Base-by-base conservation (phyloP, 2,113 vertebrate genomes). In the Sander vitreus region DNA sequence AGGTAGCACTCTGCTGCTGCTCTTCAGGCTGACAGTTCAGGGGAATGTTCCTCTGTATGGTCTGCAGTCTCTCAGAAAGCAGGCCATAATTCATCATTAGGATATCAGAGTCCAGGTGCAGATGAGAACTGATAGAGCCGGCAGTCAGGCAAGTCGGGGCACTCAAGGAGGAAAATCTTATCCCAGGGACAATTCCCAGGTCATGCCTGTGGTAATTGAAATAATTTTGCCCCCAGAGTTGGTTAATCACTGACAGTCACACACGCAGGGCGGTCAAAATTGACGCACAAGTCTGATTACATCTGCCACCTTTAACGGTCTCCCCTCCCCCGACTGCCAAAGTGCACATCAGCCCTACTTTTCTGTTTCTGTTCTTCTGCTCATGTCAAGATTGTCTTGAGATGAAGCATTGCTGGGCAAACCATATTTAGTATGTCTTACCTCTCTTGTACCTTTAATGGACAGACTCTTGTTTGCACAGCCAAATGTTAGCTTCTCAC, bases 61-160 rank as follows among this genome's bases (percentile, higher is more conserved):
- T 94, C 95, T 86, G 85, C 96, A 95, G 96, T 94, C 96, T 96
- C 95, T 96, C 95, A 94, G 93, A 96, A 95, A 87, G 96, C 95
- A 94, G 96, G 96, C 96, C 96, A 96, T 98, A 97, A 98, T 97
- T 98, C 97, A 98, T 99, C 96, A 96, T 99, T 99, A 97, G 97
- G 96, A 96, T 96, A 96, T 98, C 97, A 98, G 97, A 97, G 96
- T 98, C 97, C 96, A 97, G 97, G 96, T 97, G 95, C 94, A 97
- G 97, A 99, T 99, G 96, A 97, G 95, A 97, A 97, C 95, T 97
- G 97, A 99, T 97, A 95, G 97, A 96, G 96, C 95, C 95, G 93
- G 96, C 96, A 98, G 96, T 76, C 94, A 96, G 96, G 95, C 96
- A 95, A 91, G 95, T 94, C 94, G 91, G 95, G 88, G 92, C 94